Base-by-base conservation (phyloP, 35 echinoderm and acorn worm species). In the Anneissia japonica region DNA sequence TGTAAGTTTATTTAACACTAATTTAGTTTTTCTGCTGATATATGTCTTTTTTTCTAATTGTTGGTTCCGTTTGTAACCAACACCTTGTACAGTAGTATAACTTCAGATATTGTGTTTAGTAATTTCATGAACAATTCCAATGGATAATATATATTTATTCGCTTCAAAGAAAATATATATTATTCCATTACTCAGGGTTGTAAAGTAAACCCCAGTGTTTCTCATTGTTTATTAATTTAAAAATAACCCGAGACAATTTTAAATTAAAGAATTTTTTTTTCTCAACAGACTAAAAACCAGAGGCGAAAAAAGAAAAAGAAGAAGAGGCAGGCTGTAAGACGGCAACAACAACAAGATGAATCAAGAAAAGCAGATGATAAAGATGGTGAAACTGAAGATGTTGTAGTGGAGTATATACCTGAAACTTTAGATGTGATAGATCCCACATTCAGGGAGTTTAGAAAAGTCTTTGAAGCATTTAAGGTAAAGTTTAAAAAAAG, bases 391-490 rank as follows among this genome's bases (percentile, higher is more conserved):
- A 55, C 76, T 2, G 82, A 88, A 11, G 86, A 80, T 46, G 87
- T 89, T 11, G 91, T 91, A 10, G 86, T 98, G 74, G 95, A 98
- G 32, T 98, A 98, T 37, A 80, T 98, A 16, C 81, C 91, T 0
- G 95, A 98, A 73, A 35, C 88, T n/a, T 36, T 93, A 0, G 89
- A 98, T 34, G 43, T 98, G 3, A 73, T 29, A 29, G 95, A 98
- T 40, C 95, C 95, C 38, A 36, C 83, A 9, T 91, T 93, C 83
- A 85, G 88, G 39, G 85, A 93, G 31, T 98, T 98, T 76, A 80
- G 83, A 13, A 91, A 83, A 79, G 93, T 98, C 64, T 98, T 98
- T 92, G 92, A 98, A 86, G 92, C 91, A 35, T 98, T 98, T 45
- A 82, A 93, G 91, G 95, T 97, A 86, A 35, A 39, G 39, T 32